Conservation (phyloP, 2,113 vertebrate species). For the Sinocyclocheilus anophthalmus region DNA sequence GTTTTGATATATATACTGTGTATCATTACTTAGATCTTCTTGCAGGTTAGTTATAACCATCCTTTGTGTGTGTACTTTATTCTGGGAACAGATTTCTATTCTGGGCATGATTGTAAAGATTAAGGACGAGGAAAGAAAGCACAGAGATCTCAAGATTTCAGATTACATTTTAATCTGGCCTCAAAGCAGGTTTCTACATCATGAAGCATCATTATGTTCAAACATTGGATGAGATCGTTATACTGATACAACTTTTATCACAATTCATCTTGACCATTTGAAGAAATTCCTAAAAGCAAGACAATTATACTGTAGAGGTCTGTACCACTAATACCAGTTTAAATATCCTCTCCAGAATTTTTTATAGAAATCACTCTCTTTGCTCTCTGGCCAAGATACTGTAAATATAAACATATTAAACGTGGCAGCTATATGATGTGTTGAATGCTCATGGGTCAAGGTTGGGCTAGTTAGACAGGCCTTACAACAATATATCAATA, state of each 20-base stretch:
- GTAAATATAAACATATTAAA: not conserved
- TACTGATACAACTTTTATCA: conserved; percentile 34
- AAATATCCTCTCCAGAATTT: not conserved
- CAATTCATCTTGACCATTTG: not conserved
- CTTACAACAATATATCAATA: not conserved
- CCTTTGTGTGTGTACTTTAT: conserved; percentile 36
- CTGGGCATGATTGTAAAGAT: conserved; percentile 48
- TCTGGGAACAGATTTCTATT: conserved; percentile 46
- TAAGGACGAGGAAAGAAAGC: conserved; percentile 52
- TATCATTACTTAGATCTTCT: not conserved
- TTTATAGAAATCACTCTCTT: not conserved
- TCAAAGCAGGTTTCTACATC: conserved; percentile 53
- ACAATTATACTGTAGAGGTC: not conserved
- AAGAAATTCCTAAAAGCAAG: not conserved
- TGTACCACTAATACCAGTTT: not conserved
- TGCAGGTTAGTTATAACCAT: not conserved
- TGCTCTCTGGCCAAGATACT: not conserved
- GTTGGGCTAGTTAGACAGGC: not conserved
- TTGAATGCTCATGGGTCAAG: not conserved
- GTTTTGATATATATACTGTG: too few relatives aligned
- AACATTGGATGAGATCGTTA: conserved; percentile 25
- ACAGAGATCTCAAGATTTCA: conserved; percentile 38
- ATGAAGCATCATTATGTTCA: conserved; percentile 50
- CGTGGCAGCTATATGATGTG: not conserved
- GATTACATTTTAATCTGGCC: conserved; percentile 55